phyloP scores from a whole-genome alignment of 2,113 vertebrate genomes.

The Ammodytes dubius region DNA sequence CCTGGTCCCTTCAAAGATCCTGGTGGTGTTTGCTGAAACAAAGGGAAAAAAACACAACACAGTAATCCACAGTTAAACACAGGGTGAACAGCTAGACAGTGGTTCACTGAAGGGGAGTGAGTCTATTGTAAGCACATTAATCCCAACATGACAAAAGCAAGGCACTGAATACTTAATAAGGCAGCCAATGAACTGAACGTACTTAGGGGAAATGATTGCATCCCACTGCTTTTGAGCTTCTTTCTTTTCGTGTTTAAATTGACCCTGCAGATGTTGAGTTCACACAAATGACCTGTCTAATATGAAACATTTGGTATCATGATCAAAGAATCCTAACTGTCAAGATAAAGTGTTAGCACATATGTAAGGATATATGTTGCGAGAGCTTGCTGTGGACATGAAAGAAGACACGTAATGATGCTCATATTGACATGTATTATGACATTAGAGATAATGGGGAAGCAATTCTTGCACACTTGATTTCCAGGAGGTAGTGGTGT shows the following conservation, averaged over 20 bases:
- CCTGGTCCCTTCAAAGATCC: constrained; percentile 97
- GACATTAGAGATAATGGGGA: constrained; percentile 10
- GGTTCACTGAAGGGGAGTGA: not conserved
- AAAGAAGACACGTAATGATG: not conserved
- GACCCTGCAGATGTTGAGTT: constrained; percentile 22
- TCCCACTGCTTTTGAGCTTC: not conserved
- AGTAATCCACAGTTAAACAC: constrained; percentile 2
- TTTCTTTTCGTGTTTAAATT: not conserved
- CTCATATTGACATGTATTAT: not conserved
- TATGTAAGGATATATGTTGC: not conserved
- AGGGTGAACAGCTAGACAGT: not conserved
- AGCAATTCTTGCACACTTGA: not conserved
- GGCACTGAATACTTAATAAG: constrained; percentile 5
- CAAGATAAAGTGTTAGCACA: not conserved
- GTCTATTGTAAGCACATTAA: constrained; percentile 15
- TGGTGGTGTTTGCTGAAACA: constrained; percentile 93
- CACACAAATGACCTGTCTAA: constrained; percentile 10
- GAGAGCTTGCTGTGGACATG: constrained; percentile 1
- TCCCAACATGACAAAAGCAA: constrained; percentile 17
- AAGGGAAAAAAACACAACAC: not conserved
- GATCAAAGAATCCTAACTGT: constrained; percentile 21
- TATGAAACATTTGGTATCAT: constrained; percentile 14
- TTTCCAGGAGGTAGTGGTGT: not conserved
- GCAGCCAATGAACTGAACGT: not conserved
- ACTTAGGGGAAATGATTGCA: constrained; percentile 1